Base-by-base conservation (phyloP, 1,140 invertebrate species). In the Drosophila mayri region DNA sequence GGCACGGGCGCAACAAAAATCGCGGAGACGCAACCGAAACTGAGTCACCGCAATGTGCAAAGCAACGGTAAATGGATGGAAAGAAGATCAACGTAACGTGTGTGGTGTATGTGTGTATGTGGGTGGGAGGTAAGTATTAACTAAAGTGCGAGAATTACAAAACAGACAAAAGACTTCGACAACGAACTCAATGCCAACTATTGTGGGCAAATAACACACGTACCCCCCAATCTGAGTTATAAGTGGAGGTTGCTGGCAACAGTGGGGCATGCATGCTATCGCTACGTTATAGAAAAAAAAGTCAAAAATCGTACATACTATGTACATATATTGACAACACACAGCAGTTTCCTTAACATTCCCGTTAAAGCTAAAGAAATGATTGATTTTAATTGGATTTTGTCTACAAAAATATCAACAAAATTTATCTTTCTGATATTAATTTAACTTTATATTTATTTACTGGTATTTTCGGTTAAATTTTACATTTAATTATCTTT, bases 131-230 rank as follows among this genome's bases (percentile, higher is more conserved):
- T 58, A 70, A 22, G 41, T 58, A 72, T 22, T 58, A 70, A 70
- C 68, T 72, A 74, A 73, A 73, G 25, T 40, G 30, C 25, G 14
- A 44, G 57, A 46, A 73, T 73, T 61, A 73, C 71, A 73, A 62
- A 62, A 74, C 22, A 38, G 64, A 46, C 63, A 38, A 70, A 32
- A 70, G 66, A 50, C 47, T 72, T 41, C 5, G 67, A 72, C 52
- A 72, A 58, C 67, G 43, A 72, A 64, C 76, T 79, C 75, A 78
- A 71, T 79, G 75, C 44, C 76, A 77, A 57, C 65, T 71, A 52
- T 64, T 71, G 50, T 50, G 9, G 11, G n/a, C n/a, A 41, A 54
- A 52, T 11, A 40, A 7, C 37, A 40, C 32, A 18, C 41, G 28
- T 38, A n/a, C 9, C 25, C 30, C 20, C 14, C 25, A 8, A 35